These are phyloP conservation scores for Cyprinus carpio DNA, from an alignment of 2,113 vertebrate genomes.

Conservation along the genomic window DNA sequence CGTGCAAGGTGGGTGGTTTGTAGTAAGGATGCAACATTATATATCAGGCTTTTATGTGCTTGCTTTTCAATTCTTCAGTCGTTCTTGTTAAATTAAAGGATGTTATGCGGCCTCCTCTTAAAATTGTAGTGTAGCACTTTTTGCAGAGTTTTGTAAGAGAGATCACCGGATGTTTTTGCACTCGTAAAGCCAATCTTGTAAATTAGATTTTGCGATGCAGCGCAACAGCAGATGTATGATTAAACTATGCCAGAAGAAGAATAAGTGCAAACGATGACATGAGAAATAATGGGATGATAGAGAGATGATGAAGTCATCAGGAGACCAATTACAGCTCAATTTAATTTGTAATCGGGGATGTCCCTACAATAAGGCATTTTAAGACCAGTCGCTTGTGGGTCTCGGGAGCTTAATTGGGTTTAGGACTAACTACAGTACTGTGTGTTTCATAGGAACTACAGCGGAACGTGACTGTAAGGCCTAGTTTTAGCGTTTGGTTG, in stretches of 20 bases:
- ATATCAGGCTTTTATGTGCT: conserved; percentile 18
- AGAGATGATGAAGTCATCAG: conserved; percentile 67
- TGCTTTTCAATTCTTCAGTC: not conserved
- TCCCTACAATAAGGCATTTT: conserved; percentile 56
- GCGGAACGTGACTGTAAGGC: conserved; percentile 17
- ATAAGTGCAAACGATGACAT: conserved; percentile 61
- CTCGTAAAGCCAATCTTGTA: conserved; percentile 53
- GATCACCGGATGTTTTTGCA: not conserved
- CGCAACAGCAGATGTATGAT: conserved; percentile 51
- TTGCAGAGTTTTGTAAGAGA: not conserved
- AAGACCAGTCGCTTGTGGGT: conserved; percentile 50
- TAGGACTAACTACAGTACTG: conserved; percentile 41
- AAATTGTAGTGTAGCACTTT: not conserved
- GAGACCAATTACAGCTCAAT: conserved; percentile 62
- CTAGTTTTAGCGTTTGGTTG: not conserved
- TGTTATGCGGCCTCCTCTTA: not conserved
- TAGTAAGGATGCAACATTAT: conserved; percentile 31
- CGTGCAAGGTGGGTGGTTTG: conserved; percentile 65
- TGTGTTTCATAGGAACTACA: conserved; percentile 37
- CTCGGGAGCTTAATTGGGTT: conserved; percentile 56
- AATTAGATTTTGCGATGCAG: conserved; percentile 55
- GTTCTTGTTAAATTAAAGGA: not conserved
- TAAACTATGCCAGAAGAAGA: conserved; percentile 48
- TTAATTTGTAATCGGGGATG: conserved; percentile 61
- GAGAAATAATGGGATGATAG: conserved; percentile 65